A percentile compares a stretch with the other conserved stretches of the same genome.
phyloP scores from a whole-genome alignment of 2,888 invertebrate species.

The Resseliella maxima region DNA sequence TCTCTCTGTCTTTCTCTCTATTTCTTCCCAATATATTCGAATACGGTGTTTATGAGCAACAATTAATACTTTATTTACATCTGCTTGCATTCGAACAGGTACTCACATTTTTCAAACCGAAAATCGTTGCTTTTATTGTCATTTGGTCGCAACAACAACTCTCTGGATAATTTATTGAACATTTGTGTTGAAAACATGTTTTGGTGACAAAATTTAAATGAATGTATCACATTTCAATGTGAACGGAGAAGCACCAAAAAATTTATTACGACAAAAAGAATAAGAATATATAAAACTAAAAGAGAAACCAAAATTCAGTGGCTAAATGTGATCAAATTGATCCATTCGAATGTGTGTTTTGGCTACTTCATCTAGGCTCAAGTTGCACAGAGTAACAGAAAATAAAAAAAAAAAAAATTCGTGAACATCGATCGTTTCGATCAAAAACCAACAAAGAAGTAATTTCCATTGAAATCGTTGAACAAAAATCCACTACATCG shows the following conservation, averaged over 20 bases:
- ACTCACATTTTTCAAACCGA: background rate
- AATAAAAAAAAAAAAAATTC: no score
- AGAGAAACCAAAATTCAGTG: constrained; percentile 46
- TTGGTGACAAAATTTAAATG: constrained; percentile 26
- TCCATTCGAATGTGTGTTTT: background rate
- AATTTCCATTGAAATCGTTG: background rate
- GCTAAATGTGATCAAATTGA: constrained; percentile 51
- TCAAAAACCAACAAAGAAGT: background rate
- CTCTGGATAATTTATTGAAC: constrained; percentile 33
- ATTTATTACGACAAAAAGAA: background rate
- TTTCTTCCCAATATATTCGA: no score
- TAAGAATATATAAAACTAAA: no score
- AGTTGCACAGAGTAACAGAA: background rate
- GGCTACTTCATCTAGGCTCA: background rate
- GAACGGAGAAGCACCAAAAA: background rate
- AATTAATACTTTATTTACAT: constrained; percentile 54
- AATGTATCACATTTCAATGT: constrained; percentile 43
- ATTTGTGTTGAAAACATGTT: background rate
- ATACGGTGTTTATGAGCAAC: constrained; percentile 30
- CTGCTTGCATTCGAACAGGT: constrained; percentile 31
- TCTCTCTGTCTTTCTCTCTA: background rate
- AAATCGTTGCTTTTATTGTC: background rate
- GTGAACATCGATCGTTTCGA: no score
- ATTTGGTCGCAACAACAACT: background rate
- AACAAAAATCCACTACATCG: no score